These are phyloP conservation scores for Drosophila flavopinicola DNA, from an alignment of 2,888 invertebrate species.

Conservation along the genomic window DNA sequence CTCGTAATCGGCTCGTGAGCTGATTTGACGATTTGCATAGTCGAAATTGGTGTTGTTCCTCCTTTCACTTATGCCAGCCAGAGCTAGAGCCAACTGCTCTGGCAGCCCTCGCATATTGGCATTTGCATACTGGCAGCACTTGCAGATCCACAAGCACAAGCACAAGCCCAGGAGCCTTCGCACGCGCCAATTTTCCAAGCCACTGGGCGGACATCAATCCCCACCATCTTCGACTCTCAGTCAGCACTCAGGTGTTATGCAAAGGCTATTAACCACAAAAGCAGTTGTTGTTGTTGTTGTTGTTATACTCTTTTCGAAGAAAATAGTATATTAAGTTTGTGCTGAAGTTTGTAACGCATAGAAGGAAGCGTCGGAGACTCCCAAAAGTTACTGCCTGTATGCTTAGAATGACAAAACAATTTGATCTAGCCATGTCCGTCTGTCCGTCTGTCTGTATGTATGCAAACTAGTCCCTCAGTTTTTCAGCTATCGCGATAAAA, in stretches of 20 bases:
- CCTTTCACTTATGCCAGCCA: constrained; percentile 64
- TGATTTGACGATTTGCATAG: constrained; percentile 42
- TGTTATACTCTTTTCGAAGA: no score
- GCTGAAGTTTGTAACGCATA: no score
- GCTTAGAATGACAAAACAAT: no score
- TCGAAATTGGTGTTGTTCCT: constrained; percentile 48
- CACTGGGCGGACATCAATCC: constrained; percentile 69
- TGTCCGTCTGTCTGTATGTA: no score
- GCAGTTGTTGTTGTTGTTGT: constrained; percentile 23
- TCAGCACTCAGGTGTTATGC: constrained; percentile 68
- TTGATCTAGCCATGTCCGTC: no score
- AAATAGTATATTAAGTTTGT: no score
- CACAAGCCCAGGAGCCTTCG: constrained; percentile 49
- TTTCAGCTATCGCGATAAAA: no score
- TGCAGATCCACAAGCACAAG: constrained; percentile 41
- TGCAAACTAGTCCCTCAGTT: no score
- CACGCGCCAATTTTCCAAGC: constrained; percentile 79
- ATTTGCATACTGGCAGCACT: constrained; percentile 32
- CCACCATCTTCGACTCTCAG: constrained; percentile 8
- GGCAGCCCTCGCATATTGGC: constrained; percentile 52
- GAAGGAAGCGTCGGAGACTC: no score
- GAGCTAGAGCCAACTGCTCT: constrained; percentile 31
- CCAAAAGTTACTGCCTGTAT: no score
- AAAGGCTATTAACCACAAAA: constrained; percentile 67
- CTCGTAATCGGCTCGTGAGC: constrained; percentile 24